Base-by-base conservation (phyloP, 2,797 vertebrate species). In the Zenarchopterus dispar region DNA sequence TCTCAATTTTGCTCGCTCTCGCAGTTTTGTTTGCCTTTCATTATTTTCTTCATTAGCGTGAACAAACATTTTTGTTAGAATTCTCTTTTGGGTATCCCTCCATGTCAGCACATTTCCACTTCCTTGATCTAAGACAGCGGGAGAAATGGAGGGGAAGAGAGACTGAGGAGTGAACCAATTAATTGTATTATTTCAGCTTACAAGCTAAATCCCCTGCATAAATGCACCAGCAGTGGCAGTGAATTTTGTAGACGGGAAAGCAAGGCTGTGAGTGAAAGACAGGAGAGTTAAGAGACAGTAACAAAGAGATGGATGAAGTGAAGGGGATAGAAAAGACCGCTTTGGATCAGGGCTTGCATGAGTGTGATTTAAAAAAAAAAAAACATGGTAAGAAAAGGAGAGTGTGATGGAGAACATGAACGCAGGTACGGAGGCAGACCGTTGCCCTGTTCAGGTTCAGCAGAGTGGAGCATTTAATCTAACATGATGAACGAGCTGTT, bases 381-480 rank as follows among this genome's bases (percentile, higher is more conserved):
- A 46, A 82, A 62, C 64, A 49, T 68, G 36, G 82, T 58, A 50
- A 52, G 70, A 73, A 80, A 77, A 69, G 63, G 71, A 67, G 73
- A 73, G 77, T 46, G 78, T 74, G 80, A 88, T 85, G 80, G 67
- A 84, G 89, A 88, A 69, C 60, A 24, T 55, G 85, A 72, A 73
- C 45, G 55, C 63, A 10, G 74, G 48, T 67, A 76, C 67, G 75
- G 77, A 82, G 81, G 82, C 66, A 81, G 81, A 87, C 67, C 77
- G 77, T 62, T 62, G 80, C 60, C 82, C 70, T 52, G 85, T 91
- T 92, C 84, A 77, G 89, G 90, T 89, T 91, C 92, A 91, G 72
- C 77, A 87, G 83, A 91, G 89, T 92, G 91, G 84, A 91, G 90
- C 92, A 91, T 94, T 93, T 93, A 92, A 94, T 94, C 92, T 90